Conservation (phyloP, 1,140 invertebrate species). For the Chlorops oryzae region DNA sequence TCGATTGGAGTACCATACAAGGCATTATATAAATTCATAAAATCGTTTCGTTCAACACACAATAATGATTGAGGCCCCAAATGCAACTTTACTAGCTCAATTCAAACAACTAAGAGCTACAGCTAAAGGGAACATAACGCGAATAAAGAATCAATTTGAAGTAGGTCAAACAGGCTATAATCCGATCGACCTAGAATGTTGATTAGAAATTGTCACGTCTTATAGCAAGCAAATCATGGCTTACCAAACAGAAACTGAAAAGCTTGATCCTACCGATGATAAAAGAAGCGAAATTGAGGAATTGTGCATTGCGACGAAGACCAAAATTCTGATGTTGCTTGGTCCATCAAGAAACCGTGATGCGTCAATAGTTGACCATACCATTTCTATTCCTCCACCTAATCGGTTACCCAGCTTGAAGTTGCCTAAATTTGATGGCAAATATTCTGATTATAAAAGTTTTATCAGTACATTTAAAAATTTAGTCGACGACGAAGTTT, state of each 20-base stretch:
- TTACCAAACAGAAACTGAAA: neutral
- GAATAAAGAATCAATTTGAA: too few species aligned
- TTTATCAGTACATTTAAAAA: conserved; percentile 5
- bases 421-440: conserved; percentile 5
- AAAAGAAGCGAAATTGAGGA: neutral
- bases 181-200: conserved; percentile 1
- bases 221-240: conserved; percentile 2
- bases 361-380: too few species aligned
- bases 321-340: neutral
- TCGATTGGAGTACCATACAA: too few species aligned
- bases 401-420: conserved; percentile 2
- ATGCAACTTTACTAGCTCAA: too few species aligned
- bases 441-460: conserved; percentile 8
- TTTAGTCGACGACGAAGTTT: neutral
- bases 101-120: too few species aligned
- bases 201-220: conserved; percentile 1
- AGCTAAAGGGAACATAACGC: too few species aligned
- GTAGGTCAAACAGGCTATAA: too few species aligned
- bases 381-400: neutral
- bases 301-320: neutral
- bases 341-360: neutral
- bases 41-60: too few species aligned
- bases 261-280: neutral
- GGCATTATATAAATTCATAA: too few species aligned
- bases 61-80: too few species aligned